Percentiles rank a stretch among this genome's conserved stretches.
phyloP scores from a whole-genome alignment of 64 coral and sea anemone genomes.

The Montipora capricornis region DNA sequence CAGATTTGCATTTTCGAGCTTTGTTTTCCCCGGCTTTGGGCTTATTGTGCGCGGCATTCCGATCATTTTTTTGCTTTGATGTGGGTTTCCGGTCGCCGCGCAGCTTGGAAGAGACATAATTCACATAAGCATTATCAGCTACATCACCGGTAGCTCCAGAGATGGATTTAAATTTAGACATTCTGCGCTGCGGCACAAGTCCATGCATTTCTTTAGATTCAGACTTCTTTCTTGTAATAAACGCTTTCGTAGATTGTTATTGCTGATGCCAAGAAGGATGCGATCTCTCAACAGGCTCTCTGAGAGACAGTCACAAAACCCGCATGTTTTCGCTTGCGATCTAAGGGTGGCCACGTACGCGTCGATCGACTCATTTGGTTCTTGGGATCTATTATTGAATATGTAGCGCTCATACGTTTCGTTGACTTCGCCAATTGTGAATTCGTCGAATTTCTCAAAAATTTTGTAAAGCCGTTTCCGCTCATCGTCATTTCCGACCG shows the following conservation, averaged over 20 bases:
- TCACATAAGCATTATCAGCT: neutral
- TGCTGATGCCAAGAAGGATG: conserved; percentile 6
- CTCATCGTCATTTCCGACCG: neutral
- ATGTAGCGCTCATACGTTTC: conserved; percentile 1
- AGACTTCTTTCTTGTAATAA: conserved; percentile 4
- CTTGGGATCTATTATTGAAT: neutral
- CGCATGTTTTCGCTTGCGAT: conserved; percentile 8
- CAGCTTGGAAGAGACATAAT: no score
- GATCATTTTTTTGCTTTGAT: conserved; percentile 30
- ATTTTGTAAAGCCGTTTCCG: neutral
- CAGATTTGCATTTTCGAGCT: conserved; percentile 32
- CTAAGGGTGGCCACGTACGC: neutral
- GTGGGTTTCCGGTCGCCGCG: neutral
- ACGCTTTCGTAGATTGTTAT: neutral
- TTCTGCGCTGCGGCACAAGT: conserved; percentile 27
- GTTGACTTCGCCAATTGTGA: conserved; percentile 8
- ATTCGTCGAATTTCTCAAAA: neutral
- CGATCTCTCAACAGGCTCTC: conserved; percentile 9
- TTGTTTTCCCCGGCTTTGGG: neutral
- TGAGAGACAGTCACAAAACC: neutral
- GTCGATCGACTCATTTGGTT: neutral
- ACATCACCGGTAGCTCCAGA: neutral
- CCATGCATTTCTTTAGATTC: neutral
- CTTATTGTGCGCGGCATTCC: conserved; percentile 1
- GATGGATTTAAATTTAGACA: conserved; percentile 7